Conservation (phyloP, 35 echinoderm and acorn worm species). For the Hemicentrotus pulcherrimus region DNA sequence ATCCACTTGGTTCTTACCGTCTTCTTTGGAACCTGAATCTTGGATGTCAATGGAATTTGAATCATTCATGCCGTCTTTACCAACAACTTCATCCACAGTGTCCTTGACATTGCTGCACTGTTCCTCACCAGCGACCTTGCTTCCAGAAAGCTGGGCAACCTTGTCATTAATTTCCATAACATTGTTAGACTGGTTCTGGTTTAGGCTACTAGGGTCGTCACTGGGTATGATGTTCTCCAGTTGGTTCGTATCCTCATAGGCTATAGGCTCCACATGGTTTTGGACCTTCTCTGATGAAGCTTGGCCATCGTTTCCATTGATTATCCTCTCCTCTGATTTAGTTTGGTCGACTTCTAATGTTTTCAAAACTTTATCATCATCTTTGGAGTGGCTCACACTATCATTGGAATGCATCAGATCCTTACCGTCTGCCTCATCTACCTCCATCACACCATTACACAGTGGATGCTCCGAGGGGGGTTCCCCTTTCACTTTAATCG, state of each 20-base stretch:
- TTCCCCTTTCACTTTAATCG: not conserved
- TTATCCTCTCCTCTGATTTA: not conserved
- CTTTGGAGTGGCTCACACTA: not conserved
- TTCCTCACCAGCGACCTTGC: not conserved
- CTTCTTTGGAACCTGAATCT: not conserved
- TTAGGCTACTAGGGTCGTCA: not conserved
- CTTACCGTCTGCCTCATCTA: not conserved
- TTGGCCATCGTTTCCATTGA: not conserved
- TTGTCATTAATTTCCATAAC: not conserved
- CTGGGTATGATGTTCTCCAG: not conserved
- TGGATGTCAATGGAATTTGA: not conserved
- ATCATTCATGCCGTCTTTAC: not conserved
- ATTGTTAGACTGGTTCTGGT: conserved; percentile 32
- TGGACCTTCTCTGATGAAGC: not conserved
- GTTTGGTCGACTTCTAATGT: not conserved
- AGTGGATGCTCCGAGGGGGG: not conserved
- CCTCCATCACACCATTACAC: conserved; percentile 44
- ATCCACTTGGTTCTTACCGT: not conserved
- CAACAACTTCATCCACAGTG: not conserved
- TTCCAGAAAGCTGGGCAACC: conserved; percentile 13
- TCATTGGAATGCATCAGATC: not conserved
- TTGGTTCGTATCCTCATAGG: not conserved
- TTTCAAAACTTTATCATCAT: not conserved
- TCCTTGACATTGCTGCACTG: not conserved
- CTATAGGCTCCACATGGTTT: not conserved